Evolutionary conservation across 2,888 invertebrate species (phyloP).

Genomic region (Andrena haemorrhoa): DNA sequence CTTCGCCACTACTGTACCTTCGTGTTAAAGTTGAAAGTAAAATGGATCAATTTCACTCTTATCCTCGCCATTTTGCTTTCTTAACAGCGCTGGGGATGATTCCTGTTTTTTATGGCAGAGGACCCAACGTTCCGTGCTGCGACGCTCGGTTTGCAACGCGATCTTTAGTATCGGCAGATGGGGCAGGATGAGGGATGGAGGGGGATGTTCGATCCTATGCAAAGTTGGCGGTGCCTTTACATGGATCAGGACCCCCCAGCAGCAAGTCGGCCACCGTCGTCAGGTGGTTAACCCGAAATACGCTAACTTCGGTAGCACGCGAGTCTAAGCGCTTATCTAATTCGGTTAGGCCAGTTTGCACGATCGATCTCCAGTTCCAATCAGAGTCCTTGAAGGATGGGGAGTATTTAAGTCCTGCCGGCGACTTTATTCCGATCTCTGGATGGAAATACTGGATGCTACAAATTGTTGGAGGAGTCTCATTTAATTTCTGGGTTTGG

Average conservation of each 20-base stretch:
- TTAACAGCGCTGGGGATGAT: not conserved
- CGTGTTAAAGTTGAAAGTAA: no score
- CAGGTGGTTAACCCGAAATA: conserved; percentile 70
- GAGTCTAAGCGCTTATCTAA: conserved; percentile 21
- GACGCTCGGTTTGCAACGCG: not conserved
- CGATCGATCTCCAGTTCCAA: not conserved
- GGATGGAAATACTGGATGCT: no score
- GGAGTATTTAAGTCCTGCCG: no score
- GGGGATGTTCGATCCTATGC: conserved; percentile 5
- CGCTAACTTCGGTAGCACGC: conserved; percentile 59
- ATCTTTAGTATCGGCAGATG: not conserved
- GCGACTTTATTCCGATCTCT: no score
- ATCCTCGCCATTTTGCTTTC: not conserved
- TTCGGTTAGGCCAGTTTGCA: not conserved
- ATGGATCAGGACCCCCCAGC: conserved; percentile 28
- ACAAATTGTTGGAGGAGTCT: no score
- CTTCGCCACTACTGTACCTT: no score
- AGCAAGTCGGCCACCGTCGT: conserved; percentile 60
- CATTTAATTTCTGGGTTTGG: no score
- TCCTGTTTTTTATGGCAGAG: not conserved
- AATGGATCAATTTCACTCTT: no score
- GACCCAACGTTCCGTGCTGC: not conserved
- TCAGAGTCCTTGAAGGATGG: not conserved
- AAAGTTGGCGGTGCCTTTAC: conserved; percentile 12
- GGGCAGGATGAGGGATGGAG: not conserved